phyloP scores from a whole-genome alignment of 2,888 invertebrate genomes.

The Dryocosmus kuriphilus region DNA sequence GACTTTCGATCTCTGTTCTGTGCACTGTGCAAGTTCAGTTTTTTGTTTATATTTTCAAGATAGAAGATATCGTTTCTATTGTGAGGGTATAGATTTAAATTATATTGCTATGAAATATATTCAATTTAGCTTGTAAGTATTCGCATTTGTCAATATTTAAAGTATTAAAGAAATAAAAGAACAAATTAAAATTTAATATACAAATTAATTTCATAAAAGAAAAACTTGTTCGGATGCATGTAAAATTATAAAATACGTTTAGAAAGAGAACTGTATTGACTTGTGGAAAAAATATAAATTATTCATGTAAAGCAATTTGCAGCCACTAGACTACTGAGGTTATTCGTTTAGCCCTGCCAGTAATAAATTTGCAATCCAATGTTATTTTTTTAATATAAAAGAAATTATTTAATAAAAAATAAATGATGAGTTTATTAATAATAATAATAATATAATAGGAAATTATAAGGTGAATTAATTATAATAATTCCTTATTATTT shows the following conservation, averaged over 20 bases:
- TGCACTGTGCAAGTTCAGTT: neutral
- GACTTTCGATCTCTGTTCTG: neutral
- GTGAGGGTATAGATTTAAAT: neutral
- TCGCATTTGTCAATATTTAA: neutral
- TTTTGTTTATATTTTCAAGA: neutral
- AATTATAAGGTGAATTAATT: no score
- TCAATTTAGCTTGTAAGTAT: neutral
- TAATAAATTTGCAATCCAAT: constrained; percentile 6
- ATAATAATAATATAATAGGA: no score
- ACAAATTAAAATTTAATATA: neutral
- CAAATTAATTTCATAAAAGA: neutral
- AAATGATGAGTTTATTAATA: no score
- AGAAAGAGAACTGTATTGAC: neutral
- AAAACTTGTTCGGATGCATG: no score
- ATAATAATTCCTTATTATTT: no score
- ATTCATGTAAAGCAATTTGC: constrained; percentile 9
- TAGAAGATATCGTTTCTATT: neutral
- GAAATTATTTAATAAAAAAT: no score
- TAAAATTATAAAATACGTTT: neutral
- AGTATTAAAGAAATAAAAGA: neutral
- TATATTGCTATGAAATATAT: neutral
- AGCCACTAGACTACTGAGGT: constrained; percentile 1
- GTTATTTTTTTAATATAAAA: no score
- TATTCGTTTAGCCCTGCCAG: constrained; percentile 10
- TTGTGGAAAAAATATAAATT: neutral